Evolutionary conservation across 2,797 vertebrate genomes (phyloP).

Genomic region (Pyrocephalus nanus): DNA sequence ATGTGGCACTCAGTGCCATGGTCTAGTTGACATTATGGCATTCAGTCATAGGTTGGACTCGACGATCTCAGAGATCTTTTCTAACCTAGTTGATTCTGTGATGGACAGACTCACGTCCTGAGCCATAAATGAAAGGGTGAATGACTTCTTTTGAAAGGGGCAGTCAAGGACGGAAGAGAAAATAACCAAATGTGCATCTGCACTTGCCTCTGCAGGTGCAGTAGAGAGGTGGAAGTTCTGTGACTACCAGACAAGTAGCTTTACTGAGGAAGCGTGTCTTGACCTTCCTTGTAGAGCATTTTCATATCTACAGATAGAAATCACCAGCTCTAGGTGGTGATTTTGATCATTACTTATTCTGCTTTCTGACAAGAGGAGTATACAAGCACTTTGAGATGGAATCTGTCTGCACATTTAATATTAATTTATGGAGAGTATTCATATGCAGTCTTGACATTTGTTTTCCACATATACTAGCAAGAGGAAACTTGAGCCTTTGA

Average conservation of each 20-base stretch:
- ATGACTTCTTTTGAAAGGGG: neutral
- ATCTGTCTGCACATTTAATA: slow-evolving; percentile 17
- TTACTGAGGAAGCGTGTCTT: neutral
- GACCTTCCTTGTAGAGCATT: neutral
- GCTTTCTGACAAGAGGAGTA: slow-evolving; percentile 6
- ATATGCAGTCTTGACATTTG: slow-evolving; percentile 39
- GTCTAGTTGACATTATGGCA: neutral
- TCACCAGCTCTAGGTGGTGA: neutral
- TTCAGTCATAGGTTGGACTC: neutral
- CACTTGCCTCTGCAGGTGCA: neutral
- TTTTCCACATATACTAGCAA: slow-evolving; percentile 13
- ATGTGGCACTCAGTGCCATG: neutral
- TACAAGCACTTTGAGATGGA: slow-evolving; percentile 15
- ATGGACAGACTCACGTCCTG: neutral
- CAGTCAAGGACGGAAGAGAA: neutral
- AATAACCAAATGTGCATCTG: neutral
- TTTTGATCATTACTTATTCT: slow-evolving; percentile 28
- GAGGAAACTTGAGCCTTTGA: slow-evolving; percentile 6
- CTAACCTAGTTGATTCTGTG: neutral
- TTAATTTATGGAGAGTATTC: slow-evolving; percentile 50
- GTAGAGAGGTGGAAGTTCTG: neutral
- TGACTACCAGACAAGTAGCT: neutral
- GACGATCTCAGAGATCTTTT: neutral
- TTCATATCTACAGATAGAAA: neutral
- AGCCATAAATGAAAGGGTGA: neutral